These are phyloP conservation scores for Papilio xuthus DNA, from an alignment of 1,140 invertebrate genomes.

Conservation along the genomic window DNA sequence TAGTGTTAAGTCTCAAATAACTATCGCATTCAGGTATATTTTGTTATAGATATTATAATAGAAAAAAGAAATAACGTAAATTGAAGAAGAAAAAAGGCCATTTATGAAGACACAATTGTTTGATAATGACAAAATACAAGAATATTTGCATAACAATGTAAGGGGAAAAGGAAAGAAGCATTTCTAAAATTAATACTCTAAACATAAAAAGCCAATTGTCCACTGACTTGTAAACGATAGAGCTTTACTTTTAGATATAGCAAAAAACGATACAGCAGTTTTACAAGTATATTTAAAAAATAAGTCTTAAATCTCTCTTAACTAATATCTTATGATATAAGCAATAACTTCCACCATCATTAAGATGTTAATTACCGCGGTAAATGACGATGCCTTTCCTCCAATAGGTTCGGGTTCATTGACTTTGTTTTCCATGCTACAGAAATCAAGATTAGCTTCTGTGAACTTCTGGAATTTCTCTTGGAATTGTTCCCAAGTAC, in stretches of 20 bases:
- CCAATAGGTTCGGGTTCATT: slow-evolving; percentile 30
- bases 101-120: too few relatives aligned
- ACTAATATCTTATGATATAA: background rate
- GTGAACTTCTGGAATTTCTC: slow-evolving; percentile 54
- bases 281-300: background rate
- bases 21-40: too few relatives aligned
- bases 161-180: background rate
- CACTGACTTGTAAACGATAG: background rate
- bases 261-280: background rate
- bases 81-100: too few relatives aligned
- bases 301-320: slow-evolving; percentile 17
- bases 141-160: too few relatives aligned
- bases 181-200: background rate
- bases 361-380: slow-evolving; percentile 6
- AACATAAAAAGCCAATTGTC: background rate
- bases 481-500: slow-evolving; percentile 62
- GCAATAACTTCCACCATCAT: background rate
- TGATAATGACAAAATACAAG: too few relatives aligned
- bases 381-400: background rate
- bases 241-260: background rate
- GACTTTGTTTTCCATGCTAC: slow-evolving; percentile 46
- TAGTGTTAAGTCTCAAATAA: too few relatives aligned
- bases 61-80: too few relatives aligned
- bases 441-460: slow-evolving; percentile 57
- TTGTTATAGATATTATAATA: too few relatives aligned